Base-by-base conservation (phyloP, 2,797 vertebrate genomes). In the Hypotaenidia okinawae region DNA sequence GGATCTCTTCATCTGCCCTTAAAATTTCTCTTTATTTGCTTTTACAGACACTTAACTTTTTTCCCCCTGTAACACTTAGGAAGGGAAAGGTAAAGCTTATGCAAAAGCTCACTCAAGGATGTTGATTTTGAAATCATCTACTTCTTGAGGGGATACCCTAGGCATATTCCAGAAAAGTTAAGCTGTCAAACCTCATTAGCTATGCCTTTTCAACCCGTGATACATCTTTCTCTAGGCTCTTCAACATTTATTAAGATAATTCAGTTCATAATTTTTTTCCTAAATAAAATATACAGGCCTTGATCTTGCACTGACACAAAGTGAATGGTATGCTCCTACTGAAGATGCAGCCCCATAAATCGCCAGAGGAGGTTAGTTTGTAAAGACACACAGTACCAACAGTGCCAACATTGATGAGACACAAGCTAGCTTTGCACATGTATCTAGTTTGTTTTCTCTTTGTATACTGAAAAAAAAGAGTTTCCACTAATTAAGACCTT, bases 31-130 rank as follows among this genome's bases (percentile, higher is more conserved):
- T 95, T 96, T 81, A 74, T 95, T 87, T 87, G 92, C 87, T 93
- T 94, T 96, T 93, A 97, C 91, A 96, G 91, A 94, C 95, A 95
- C 96, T 96, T 96, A 96, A 96, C 95, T 97, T 95, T 94, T 94
- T 57, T 10, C 51, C 74, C 87, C 54, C 77, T 81, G 68, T 90
- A 96, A 96, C 93, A 87, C 90, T 92, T 94, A 94, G 90, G 72
- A 92, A 85, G 37, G 94, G 58, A 76, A 97, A 88, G 92, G 91
- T 93, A 94, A 96, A 82, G 89, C 80, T 91, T 82, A 75, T 79
- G 86, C 79, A 84, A 89, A 90, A 70, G 95, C 88, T 95, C 89
- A 66, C 76, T 93, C 32, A 95, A 92, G 95, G 91, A 93, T 83
- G 69, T 83, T 84, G 92, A 84, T 92, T 93, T 84, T 89, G 93